These are phyloP conservation scores for Antechinus flavipes DNA, from an alignment of 2,113 vertebrate genomes.

Conservation along the genomic window DNA sequence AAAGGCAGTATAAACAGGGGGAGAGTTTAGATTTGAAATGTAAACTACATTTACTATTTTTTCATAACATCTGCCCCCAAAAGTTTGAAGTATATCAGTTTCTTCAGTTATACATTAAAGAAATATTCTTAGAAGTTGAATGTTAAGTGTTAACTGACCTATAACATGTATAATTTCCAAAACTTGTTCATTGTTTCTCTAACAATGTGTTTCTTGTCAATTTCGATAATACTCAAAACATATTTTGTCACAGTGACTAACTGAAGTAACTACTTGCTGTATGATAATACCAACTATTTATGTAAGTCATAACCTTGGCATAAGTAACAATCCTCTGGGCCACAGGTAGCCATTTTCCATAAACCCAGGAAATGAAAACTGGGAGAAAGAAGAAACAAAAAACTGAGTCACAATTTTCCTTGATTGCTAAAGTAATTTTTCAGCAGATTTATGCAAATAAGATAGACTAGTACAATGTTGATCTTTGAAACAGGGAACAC, in stretches of 20 bases:
- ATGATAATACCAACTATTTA: conserved; percentile 53
- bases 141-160: conserved; percentile 58
- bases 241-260: conserved; percentile 56
- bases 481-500: conserved; percentile 74
- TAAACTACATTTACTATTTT: conserved; percentile 20
- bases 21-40: conserved; percentile 26
- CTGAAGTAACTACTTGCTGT: conserved; percentile 28
- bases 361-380: conserved; percentile 41
- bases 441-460: conserved; percentile 68
- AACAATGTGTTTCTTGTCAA: conserved; percentile 61
- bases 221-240: conserved; percentile 38
- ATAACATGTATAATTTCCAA: conserved; percentile 44
- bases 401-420: conserved; percentile 61
- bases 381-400: conserved; percentile 53
- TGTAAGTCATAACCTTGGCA: background rate
- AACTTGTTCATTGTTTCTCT: conserved; percentile 51
- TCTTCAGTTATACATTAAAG: conserved; percentile 42
- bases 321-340: conserved; percentile 67
- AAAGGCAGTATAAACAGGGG: conserved; percentile 43
- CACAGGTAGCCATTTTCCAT: conserved; percentile 58
- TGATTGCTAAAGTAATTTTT: conserved; percentile 61
- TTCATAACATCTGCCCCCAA: conserved; percentile 32
- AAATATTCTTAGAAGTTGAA: conserved; percentile 35
- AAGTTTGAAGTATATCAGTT: conserved; percentile 41
- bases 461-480: conserved; percentile 65